phyloP scores from a whole-genome alignment of 2,113 vertebrate species.

The Elachura formosa region DNA sequence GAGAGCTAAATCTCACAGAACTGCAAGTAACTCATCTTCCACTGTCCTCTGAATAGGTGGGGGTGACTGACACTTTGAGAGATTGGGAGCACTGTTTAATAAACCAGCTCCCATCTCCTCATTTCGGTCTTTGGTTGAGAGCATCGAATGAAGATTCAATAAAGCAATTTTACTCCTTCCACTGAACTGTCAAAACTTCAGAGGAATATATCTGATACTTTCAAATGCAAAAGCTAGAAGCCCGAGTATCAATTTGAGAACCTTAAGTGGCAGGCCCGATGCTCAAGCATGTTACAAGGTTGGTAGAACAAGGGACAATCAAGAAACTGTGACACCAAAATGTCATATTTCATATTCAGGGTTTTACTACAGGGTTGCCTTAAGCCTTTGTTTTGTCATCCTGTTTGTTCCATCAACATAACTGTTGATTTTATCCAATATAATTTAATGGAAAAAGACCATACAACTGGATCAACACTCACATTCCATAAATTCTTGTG shows the following conservation, averaged over 20 bases:
- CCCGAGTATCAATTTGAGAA: not conserved
- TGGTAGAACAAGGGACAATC: not conserved
- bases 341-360: not conserved
- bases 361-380: not conserved
- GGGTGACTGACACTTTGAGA: not conserved
- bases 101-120: not conserved
- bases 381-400: not conserved
- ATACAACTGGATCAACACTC: not conserved
- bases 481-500: not conserved
- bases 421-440: not conserved
- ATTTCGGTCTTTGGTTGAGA: not conserved
- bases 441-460: not conserved
- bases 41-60: not conserved
- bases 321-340: not conserved
- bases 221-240: conserved; percentile 3
- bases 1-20: not conserved
- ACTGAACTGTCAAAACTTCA: not conserved
- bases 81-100: not conserved
- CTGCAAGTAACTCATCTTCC: not conserved
- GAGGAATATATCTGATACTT: not conserved
- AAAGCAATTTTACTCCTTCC: not conserved
- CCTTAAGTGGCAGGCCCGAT: not conserved
- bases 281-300: not conserved
- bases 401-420: not conserved
- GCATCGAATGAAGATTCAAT: not conserved